Percentiles rank a stretch among this genome's conserved stretches.
These are phyloP conservation scores for Podocnemis expansa DNA, from an alignment of 2,113 vertebrate genomes.

Conservation along the genomic window DNA sequence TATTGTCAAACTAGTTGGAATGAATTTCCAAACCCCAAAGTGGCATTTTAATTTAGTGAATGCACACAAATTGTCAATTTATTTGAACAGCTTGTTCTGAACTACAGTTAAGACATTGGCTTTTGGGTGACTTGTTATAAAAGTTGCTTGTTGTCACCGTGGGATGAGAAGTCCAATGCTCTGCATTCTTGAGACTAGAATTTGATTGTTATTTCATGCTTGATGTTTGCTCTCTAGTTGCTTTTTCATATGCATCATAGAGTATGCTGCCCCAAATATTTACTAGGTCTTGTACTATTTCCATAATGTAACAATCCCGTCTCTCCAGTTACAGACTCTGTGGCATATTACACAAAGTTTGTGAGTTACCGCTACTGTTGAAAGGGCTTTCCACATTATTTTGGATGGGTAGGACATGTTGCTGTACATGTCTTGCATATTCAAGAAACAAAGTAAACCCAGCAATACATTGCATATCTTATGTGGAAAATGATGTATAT, in stretches of 20 bases:
- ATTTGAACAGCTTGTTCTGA: neutral
- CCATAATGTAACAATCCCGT: neutral
- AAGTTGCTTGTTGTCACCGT: neutral
- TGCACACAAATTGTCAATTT: neutral
- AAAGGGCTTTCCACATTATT: neutral
- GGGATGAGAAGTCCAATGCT: neutral
- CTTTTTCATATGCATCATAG: neutral
- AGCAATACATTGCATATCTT: neutral
- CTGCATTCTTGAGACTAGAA: neutral
- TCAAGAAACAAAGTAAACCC: neutral
- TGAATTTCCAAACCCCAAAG: neutral
- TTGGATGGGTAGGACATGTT: neutral
- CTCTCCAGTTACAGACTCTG: neutral
- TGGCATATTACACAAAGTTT: neutral
- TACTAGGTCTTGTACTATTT: neutral
- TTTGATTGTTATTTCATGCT: conserved; percentile 34
- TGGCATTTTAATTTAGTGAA: neutral
- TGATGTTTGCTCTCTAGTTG: neutral
- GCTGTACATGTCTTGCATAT: neutral
- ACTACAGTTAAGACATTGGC: neutral
- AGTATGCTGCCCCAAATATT: neutral
- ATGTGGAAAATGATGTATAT: neutral
- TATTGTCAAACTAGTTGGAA: neutral
- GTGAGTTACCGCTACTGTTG: neutral
- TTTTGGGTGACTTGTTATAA: neutral